Evolutionary conservation across 2,113 vertebrate genomes (phyloP).

Genomic region (Dendrocopos noguchii): DNA sequence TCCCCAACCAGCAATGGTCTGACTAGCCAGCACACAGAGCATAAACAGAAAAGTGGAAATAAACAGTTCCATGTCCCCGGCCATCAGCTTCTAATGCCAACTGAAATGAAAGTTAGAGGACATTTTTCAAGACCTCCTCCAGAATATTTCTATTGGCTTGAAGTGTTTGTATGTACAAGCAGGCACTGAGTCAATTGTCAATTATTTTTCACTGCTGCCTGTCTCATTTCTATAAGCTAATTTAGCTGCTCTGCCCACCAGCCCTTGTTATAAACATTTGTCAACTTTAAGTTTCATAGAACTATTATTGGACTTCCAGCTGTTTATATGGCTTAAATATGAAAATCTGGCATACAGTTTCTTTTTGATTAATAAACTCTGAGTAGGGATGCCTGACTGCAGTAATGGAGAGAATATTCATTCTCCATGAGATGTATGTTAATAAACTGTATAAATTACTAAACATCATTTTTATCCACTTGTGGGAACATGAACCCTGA

Average conservation of each 20-base stretch:
- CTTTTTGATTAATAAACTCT: background rate
- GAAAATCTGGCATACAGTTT: background rate
- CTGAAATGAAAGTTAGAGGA: background rate
- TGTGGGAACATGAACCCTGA: background rate
- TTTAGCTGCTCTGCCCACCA: background rate
- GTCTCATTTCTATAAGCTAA: conserved; percentile 2
- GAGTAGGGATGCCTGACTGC: background rate
- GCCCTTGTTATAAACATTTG: background rate
- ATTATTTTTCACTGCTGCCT: background rate
- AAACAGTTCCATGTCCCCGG: background rate
- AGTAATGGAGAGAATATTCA: background rate
- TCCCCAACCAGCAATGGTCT: background rate
- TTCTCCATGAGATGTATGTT: background rate
- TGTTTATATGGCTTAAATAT: background rate
- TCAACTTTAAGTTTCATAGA: background rate
- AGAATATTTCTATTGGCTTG: background rate
- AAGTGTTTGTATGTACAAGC: background rate
- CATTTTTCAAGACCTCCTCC: background rate
- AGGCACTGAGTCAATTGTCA: background rate
- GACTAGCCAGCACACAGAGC: background rate
- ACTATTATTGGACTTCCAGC: background rate
- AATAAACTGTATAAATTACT: background rate
- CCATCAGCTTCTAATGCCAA: background rate
- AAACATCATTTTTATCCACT: background rate
- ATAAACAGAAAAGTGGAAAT: background rate